Evolutionary conservation across 2,888 invertebrate genomes (phyloP).

Genomic region (Agrochola litura): DNA sequence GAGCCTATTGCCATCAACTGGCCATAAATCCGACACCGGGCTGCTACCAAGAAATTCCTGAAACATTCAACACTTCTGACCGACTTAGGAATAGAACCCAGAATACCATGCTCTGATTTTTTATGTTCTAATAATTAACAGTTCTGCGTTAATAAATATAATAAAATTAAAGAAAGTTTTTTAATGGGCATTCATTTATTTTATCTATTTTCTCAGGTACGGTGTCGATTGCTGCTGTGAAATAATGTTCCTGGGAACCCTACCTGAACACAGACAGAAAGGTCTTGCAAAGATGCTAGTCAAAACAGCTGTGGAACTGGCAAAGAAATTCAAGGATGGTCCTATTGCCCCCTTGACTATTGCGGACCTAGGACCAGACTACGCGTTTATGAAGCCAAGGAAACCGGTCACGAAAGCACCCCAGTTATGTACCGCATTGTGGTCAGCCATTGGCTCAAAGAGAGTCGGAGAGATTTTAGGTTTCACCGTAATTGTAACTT

Average conservation of each 20-base stretch:
- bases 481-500: constrained; percentile 20
- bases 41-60: neutral
- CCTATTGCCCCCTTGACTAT: constrained; percentile 77
- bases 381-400: constrained; percentile 64
- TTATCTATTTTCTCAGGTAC: constrained; percentile 78
- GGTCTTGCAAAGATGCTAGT: constrained; percentile 90
- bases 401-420: constrained; percentile 33
- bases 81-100: neutral
- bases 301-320: constrained; percentile 89
- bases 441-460: constrained; percentile 49
- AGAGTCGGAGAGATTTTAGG: constrained; percentile 37
- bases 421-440: constrained; percentile 32
- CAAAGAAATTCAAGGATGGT: constrained; percentile 82
- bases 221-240: constrained; percentile 91
- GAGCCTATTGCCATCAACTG: neutral
- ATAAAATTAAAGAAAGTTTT: neutral
- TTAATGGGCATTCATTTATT: neutral
- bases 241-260: constrained; percentile 92
- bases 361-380: constrained; percentile 82
- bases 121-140: neutral
- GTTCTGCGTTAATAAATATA: neutral
- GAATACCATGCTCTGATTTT: neutral
- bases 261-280: constrained; percentile 85
- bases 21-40: neutral
- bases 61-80: neutral